These are phyloP conservation scores for Limnothrissa miodon DNA, from an alignment of 2,113 vertebrate species.

Conservation along the genomic window DNA sequence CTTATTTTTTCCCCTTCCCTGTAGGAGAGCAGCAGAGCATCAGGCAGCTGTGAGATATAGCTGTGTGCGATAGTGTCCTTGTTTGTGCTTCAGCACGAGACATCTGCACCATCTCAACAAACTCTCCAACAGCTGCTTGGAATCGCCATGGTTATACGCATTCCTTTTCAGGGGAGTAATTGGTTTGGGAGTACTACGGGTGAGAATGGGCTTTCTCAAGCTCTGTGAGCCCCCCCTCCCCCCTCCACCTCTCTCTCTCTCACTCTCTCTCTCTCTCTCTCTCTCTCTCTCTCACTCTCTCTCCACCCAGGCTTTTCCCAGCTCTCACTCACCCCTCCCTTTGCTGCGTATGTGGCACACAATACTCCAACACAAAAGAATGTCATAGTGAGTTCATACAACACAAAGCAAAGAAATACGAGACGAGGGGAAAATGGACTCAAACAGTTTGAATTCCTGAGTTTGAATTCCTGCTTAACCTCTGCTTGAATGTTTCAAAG, in stretches of 20 bases:
- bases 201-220: slow-evolving; percentile 68
- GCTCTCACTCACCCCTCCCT: slow-evolving; percentile 49
- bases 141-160: slow-evolving; percentile 80
- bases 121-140: slow-evolving; percentile 62
- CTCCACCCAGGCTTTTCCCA: slow-evolving; percentile 36
- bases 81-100: slow-evolving; percentile 39
- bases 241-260: slow-evolving; percentile 17
- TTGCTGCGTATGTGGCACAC: slow-evolving; percentile 88
- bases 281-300: neutral
- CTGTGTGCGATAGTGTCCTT: slow-evolving; percentile 31
- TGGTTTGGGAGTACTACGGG: slow-evolving; percentile 56
- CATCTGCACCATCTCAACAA: slow-evolving; percentile 51
- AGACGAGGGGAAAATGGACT: neutral
- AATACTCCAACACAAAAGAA: slow-evolving; percentile 61
- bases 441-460: neutral
- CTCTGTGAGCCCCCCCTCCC: slow-evolving; percentile 60
- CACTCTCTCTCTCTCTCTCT: slow-evolving; percentile 31
- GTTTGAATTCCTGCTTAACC: neutral
- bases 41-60: slow-evolving; percentile 30
- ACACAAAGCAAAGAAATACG: neutral
- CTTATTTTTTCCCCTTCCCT: neutral
- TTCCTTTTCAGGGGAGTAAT: slow-evolving; percentile 83
- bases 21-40: neutral
- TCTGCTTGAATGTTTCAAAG: neutral
- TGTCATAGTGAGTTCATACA: neutral